Base-by-base conservation (phyloP, 2,797 vertebrate genomes). In the Nannoperca obscura region DNA sequence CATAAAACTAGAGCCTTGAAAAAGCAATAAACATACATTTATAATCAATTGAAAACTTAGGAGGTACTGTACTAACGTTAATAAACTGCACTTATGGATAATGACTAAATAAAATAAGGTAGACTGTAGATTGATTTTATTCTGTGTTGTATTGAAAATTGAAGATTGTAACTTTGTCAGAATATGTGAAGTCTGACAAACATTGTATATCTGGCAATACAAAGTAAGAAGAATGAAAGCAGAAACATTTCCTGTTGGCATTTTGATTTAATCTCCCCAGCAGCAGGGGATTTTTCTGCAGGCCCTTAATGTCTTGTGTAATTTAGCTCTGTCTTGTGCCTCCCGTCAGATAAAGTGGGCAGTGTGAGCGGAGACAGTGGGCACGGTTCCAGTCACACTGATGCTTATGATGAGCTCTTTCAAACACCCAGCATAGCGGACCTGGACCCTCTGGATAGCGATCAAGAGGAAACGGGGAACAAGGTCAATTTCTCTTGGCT, bases 321-420 rank as follows among this genome's bases (percentile, higher is more conserved):
- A 82, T 78, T 79, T 38, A 38, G 12, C 50, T 75, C 19, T 68
- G 27, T 81, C 22, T 34, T 75, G 42, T 73, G 42, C 34, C 44
- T 78, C 54, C 40, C 50, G 75, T 38, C 91, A 91, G 97, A 97
- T 59, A 96, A 96, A 84, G 86, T 94, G 5, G 91, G 76, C 87
- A 95, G 95, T 86, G 75, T 93, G 50, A 90, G 94, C 42, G 90
- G 92, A 71, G 96, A 94, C 69, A 97, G 96, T 72, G 90, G 93
- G 24, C 95, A 94, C 12, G 93, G 95, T 17, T 95, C 93, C 80
- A 86, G 86, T 74, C 93, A 94, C 27, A 93, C 80, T 24, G 96
- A 97, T 81, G 94, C 90, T 70, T 99, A 99, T 0, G 97, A 99
- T 73, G 96, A 98, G 81, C 96, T 99, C 60, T 99, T 99, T 92